phyloP scores from a whole-genome alignment of 2,797 vertebrate species.

The Anniella stebbinsi region DNA sequence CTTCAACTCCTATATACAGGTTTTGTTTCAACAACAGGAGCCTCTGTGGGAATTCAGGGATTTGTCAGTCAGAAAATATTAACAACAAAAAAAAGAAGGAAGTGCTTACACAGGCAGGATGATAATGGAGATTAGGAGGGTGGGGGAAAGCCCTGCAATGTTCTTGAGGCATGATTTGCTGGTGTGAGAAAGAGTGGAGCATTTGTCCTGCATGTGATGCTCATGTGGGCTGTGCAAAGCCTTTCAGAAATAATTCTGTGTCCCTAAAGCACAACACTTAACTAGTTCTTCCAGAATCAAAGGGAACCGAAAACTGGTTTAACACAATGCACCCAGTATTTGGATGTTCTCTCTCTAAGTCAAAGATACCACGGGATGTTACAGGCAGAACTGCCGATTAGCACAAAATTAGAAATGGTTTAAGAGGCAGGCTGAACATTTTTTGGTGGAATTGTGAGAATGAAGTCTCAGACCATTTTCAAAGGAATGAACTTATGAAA shows the following conservation, averaged over 20 bases:
- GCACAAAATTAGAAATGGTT: conserved; percentile 43
- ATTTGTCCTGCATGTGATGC: conserved; percentile 67
- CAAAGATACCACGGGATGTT: conserved; percentile 44
- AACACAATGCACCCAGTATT: conserved; percentile 65
- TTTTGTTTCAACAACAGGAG: conserved; percentile 29
- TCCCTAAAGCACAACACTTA: conserved; percentile 40
- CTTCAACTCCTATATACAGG: neutral
- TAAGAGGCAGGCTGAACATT: conserved; percentile 21
- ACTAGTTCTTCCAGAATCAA: conserved; percentile 55
- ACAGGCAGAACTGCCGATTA: conserved; percentile 47
- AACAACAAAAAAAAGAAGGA: conserved; percentile 42
- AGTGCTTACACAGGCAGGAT: conserved; percentile 32
- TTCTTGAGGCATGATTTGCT: neutral
- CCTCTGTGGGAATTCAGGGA: conserved; percentile 51
- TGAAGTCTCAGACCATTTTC: conserved; percentile 28
- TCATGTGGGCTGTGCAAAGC: conserved; percentile 41
- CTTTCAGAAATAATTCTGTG: conserved; percentile 41
- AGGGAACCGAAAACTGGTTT: conserved; percentile 40
- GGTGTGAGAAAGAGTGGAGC: conserved; percentile 39
- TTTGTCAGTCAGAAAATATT: conserved; percentile 57
- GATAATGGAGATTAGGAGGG: conserved; percentile 52
- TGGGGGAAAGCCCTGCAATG: conserved; percentile 7
- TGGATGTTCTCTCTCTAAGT: conserved; percentile 41
- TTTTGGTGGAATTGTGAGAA: neutral
- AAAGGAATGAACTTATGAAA: conserved; percentile 43